Percentiles rank a stretch among this genome's conserved stretches.
These are phyloP conservation scores for Enteromius radiatus DNA, from an alignment of 2,797 vertebrate species.

Conservation along the genomic window DNA sequence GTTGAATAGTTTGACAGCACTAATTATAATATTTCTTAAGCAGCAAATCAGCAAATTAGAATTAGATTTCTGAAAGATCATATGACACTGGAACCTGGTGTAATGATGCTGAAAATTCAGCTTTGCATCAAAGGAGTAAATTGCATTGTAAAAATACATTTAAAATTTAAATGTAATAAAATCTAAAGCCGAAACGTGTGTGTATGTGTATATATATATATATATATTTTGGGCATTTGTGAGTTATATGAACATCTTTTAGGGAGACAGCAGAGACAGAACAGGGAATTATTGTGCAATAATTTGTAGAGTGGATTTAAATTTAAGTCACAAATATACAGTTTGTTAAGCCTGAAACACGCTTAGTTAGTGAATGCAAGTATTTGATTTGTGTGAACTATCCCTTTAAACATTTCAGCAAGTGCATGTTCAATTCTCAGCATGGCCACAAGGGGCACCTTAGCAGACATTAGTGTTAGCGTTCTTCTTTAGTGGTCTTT, in stretches of 20 bases:
- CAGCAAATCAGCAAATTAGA: not conserved
- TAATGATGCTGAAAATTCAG: not conserved
- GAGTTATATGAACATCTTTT: not conserved
- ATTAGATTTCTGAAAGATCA: not conserved
- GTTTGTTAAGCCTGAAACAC: not conserved
- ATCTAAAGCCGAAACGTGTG: not conserved
- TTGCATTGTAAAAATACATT: not conserved
- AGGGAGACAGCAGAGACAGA: not conserved
- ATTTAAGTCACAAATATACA: not conserved
- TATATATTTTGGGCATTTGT: not conserved
- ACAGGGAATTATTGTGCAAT: not conserved
- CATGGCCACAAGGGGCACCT: not conserved
- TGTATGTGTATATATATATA: not conserved
- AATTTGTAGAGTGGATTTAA: not conserved
- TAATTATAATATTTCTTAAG: not conserved
- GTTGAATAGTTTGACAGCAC: not conserved
- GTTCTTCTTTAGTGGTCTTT: not conserved
- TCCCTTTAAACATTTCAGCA: not conserved
- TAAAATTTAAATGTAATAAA: too few species aligned
- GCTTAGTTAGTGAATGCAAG: not conserved
- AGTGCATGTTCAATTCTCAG: not conserved
- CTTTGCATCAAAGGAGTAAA: not conserved
- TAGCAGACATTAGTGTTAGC: not conserved
- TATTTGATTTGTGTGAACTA: not conserved
- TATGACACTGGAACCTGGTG: not conserved